A percentile compares a stretch with the other conserved stretches of the same genome.
These are phyloP conservation scores for Gadopsis bispinosus DNA, from an alignment of 2,797 vertebrate species.

Conservation along the genomic window DNA sequence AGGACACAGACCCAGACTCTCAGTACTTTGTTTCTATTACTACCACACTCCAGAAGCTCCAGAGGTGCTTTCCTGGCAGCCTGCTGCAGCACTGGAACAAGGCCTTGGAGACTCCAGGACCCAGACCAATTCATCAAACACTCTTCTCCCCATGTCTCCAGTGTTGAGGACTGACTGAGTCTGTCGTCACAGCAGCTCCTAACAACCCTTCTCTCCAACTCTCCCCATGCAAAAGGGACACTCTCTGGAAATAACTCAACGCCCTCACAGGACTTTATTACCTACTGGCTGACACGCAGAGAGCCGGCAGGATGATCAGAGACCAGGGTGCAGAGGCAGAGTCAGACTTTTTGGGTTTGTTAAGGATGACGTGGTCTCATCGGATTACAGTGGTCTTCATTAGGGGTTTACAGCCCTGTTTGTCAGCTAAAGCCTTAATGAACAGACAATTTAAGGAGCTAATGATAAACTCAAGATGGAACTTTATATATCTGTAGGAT, in stretches of 20 bases:
- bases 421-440: slow-evolving; percentile 3
- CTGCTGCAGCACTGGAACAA: slow-evolving; percentile 54
- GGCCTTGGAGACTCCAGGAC: slow-evolving; percentile 57
- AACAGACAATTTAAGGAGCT: slow-evolving; percentile 7
- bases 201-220: slow-evolving; percentile 37
- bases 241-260: slow-evolving; percentile 57
- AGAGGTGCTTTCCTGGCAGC: slow-evolving; percentile 52
- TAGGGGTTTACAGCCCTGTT: slow-evolving; percentile 4
- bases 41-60: slow-evolving; percentile 43
- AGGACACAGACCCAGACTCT: slow-evolving; percentile 34
- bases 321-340: neutral
- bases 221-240: slow-evolving; percentile 49
- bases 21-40: slow-evolving; percentile 59
- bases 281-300: slow-evolving; percentile 26
- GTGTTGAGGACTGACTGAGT: slow-evolving; percentile 26
- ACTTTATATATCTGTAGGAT: neutral
- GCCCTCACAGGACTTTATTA: slow-evolving; percentile 66
- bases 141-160: slow-evolving; percentile 36
- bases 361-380: neutral
- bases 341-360: neutral
- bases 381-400: slow-evolving; percentile 21
- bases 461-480: neutral
- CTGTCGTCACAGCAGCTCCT: slow-evolving; percentile 33
- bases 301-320: slow-evolving; percentile 4
- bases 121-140: slow-evolving; percentile 71